phyloP scores from a whole-genome alignment of 2,888 invertebrate genomes.

The Caprella mutica region DNA sequence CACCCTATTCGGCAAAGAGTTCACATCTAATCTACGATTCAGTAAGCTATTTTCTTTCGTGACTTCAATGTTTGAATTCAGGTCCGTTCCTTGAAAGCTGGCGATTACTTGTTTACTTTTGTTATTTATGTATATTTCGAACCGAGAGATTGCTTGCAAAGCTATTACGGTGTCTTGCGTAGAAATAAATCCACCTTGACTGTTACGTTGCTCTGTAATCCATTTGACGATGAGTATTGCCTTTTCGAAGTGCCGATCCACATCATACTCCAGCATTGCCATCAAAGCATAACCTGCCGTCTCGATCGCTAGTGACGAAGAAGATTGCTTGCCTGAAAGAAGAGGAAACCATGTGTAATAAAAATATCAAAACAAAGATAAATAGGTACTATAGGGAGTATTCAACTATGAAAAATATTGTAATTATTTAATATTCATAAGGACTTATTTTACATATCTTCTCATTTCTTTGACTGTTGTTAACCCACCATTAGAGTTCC shows the following conservation, averaged over 20 bases:
- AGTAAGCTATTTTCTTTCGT: constrained; percentile 45
- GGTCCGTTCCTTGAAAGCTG: constrained; percentile 39
- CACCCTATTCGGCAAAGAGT: constrained; percentile 43
- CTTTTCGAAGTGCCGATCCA: constrained; percentile 45
- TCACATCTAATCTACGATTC: constrained; percentile 43
- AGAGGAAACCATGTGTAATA: too few species aligned
- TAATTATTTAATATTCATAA: background rate
- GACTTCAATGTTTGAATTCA: constrained; percentile 42
- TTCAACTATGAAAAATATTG: constrained; percentile 11
- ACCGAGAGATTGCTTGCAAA: constrained; percentile 41
- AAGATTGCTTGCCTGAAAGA: too few species aligned
- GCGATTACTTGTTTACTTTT: constrained; percentile 43
- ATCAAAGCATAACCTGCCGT: constrained; percentile 57
- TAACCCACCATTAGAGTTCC: background rate
- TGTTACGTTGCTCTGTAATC: constrained; percentile 56
- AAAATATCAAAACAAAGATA: constrained; percentile 39
- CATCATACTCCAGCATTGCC: constrained; percentile 47
- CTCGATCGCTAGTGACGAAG: constrained; percentile 53
- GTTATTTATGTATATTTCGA: constrained; percentile 39
- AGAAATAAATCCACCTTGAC: constrained; percentile 59
- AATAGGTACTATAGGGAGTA: background rate
- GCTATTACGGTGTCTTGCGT: constrained; percentile 58
- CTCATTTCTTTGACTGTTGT: background rate
- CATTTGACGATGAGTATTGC: constrained; percentile 56
- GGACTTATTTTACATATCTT: background rate